These are phyloP conservation scores for Triplophysa tibetana DNA, from an alignment of 2,113 vertebrate species.

Conservation along the genomic window DNA sequence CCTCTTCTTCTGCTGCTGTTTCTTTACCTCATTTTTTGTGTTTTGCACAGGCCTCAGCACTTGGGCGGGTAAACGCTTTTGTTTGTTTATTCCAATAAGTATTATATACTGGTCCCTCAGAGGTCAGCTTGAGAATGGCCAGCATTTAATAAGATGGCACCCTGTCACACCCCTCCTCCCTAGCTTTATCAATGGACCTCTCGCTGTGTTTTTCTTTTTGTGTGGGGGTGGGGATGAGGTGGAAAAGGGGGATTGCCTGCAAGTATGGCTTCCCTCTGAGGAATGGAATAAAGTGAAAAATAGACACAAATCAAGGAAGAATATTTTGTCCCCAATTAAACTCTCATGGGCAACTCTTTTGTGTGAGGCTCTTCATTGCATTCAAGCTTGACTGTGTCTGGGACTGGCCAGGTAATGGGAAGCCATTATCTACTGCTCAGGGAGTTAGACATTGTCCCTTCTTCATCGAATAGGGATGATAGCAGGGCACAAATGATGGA, in stretches of 20 bases:
- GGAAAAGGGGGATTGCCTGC: slow-evolving; percentile 33
- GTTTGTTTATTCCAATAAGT: slow-evolving; percentile 99
- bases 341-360: slow-evolving; percentile 54
- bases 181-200: slow-evolving; percentile 26
- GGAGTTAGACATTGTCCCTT: slow-evolving; percentile 72
- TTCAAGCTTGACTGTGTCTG: slow-evolving; percentile 28
- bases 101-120: slow-evolving; percentile 99
- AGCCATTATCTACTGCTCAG: slow-evolving; percentile 70
- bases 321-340: slow-evolving; percentile 59
- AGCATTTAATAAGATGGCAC: slow-evolving; percentile 99
- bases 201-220: slow-evolving; percentile 16
- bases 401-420: slow-evolving; percentile 74
- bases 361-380: slow-evolving; percentile 29
- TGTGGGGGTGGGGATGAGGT: slow-evolving; percentile 2
- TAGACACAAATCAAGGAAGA: slow-evolving; percentile 45
- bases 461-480: slow-evolving; percentile 68
- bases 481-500: slow-evolving; percentile 64
- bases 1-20: slow-evolving; percentile 14
- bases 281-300: slow-evolving; percentile 55
- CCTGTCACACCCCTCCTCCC: slow-evolving; percentile 67
- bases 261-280: slow-evolving; percentile 69
- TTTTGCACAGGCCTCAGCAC: slow-evolving; percentile 76
- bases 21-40: slow-evolving; percentile 39
- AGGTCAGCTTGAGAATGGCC: slow-evolving; percentile 98
- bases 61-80: slow-evolving; percentile 99